phyloP scores from a whole-genome alignment of 2,797 vertebrate species.

The Allobates femoralis region DNA sequence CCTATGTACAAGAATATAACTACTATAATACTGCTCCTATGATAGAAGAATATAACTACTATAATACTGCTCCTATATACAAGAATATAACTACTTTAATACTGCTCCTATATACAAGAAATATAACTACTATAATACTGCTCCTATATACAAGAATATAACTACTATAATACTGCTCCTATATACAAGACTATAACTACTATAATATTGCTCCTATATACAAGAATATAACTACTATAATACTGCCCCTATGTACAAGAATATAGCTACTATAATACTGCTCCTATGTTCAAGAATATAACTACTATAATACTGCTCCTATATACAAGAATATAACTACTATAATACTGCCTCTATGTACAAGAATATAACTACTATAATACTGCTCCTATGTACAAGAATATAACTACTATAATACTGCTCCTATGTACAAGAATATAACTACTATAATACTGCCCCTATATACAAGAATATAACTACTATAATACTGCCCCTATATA shows the following conservation, averaged over 20 bases:
- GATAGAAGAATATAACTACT: neutral
- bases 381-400: neutral
- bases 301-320: neutral
- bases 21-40: neutral
- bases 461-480: slow-evolving; percentile 1
- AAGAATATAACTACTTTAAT: too few relatives aligned
- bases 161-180: neutral
- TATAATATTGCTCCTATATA: slow-evolving; percentile 1
- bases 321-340: neutral
- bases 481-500: neutral
- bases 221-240: neutral
- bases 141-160: neutral
- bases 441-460: slow-evolving; percentile 3
- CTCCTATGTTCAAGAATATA: neutral
- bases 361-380: neutral
- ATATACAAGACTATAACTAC: neutral
- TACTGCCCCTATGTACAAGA: neutral
- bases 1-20: slow-evolving; percentile 1
- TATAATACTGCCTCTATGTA: neutral
- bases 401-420: neutral
- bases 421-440: neutral
- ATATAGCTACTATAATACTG: too few relatives aligned
- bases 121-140: neutral
- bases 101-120: too few relatives aligned
- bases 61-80: neutral